These are phyloP conservation scores for Campylomormyrus numenius DNA, from an alignment of 2,113 vertebrate species.

Conservation along the genomic window DNA sequence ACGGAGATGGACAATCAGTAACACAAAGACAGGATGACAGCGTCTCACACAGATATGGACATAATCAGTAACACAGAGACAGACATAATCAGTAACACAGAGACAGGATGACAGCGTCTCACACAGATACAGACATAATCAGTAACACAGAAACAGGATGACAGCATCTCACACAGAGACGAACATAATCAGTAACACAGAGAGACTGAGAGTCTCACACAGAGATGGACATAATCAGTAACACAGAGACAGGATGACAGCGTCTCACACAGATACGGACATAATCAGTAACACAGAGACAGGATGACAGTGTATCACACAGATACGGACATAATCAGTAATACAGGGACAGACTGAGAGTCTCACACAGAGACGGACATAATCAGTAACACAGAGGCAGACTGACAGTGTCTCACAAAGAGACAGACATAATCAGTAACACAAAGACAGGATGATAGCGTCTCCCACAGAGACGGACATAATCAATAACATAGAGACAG, in stretches of 20 bases:
- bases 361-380: neutral
- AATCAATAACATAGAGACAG: slow-evolving; percentile 14
- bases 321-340: neutral
- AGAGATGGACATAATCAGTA: neutral
- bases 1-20: neutral
- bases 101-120: neutral
- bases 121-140: neutral
- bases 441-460: no score
- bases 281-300: neutral
- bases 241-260: neutral
- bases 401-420: no score
- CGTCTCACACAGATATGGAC: neutral
- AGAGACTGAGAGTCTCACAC: neutral
- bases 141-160: neutral
- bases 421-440: no score
- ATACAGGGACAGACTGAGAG: neutral
- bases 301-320: neutral
- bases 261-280: neutral
- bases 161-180: neutral
- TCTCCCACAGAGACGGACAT: neutral
- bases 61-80: neutral
- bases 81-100: neutral
- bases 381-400: slow-evolving; percentile 9
- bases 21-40: slow-evolving; percentile 12
- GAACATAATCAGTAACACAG: neutral